phyloP scores from a whole-genome alignment of 2,113 vertebrate species.

The Eublepharis macularius region DNA sequence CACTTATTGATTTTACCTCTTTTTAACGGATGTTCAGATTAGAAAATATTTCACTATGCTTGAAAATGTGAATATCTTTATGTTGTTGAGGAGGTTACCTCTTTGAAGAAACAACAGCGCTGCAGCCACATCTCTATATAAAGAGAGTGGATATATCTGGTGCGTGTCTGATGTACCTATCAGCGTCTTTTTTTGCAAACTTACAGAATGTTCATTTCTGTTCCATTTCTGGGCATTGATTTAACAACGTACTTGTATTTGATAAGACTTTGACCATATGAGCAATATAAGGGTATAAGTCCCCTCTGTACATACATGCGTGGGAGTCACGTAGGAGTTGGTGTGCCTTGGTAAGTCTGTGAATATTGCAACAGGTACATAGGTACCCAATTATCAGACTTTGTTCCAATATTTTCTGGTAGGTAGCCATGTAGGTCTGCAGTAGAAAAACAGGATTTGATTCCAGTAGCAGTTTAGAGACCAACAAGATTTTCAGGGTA shows the following conservation, averaged over 20 bases:
- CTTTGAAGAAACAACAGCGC: constrained; percentile 79
- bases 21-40: constrained; percentile 82
- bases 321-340: neutral
- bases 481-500: too few relatives aligned
- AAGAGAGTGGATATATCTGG: constrained; percentile 67
- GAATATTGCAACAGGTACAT: neutral
- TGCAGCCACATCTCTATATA: constrained; percentile 54
- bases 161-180: constrained; percentile 47
- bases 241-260: constrained; percentile 8
- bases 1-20: constrained; percentile 82
- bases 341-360: neutral
- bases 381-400: neutral
- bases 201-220: constrained; percentile 40
- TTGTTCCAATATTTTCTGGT: too few relatives aligned
- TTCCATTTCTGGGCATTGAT: constrained; percentile 20
- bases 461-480: too few relatives aligned
- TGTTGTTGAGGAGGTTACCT: constrained; percentile 68
- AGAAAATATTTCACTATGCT: constrained; percentile 78
- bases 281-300: neutral
- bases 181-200: constrained; percentile 57
- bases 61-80: constrained; percentile 79
- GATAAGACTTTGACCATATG: neutral
- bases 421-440: too few relatives aligned
- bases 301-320: neutral
- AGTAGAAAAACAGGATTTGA: too few relatives aligned